These are phyloP conservation scores for Neoaliturus tenellus DNA, from an alignment of 2,888 invertebrate genomes.

Conservation along the genomic window DNA sequence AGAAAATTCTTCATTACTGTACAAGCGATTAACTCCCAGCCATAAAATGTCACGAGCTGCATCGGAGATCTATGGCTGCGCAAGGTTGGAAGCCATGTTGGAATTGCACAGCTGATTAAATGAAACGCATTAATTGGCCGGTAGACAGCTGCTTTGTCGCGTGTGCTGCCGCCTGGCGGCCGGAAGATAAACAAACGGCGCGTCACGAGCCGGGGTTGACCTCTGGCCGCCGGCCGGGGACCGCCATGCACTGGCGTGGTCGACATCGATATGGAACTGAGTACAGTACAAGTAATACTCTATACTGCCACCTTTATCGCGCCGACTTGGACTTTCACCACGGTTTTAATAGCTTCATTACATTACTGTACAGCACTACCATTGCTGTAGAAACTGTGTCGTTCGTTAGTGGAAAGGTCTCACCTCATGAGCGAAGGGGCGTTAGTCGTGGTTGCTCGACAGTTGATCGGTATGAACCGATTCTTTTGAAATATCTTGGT, in stretches of 20 bases:
- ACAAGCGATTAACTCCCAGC: too few relatives aligned
- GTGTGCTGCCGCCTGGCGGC: conserved; percentile 44
- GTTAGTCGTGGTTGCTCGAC: too few relatives aligned
- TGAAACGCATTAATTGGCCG: conserved; percentile 35
- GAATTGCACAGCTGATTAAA: conserved; percentile 35
- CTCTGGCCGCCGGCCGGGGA: not conserved
- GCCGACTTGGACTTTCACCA: not conserved
- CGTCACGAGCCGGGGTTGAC: conserved; percentile 8
- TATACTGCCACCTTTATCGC: not conserved
- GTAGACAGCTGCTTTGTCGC: conserved; percentile 39
- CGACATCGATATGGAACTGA: conserved; percentile 2
- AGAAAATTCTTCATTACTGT: too few relatives aligned
- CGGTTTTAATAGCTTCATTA: conserved; percentile 15
- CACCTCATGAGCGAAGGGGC: not conserved
- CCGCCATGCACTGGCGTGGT: not conserved
- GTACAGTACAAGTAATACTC: conserved; percentile 28
- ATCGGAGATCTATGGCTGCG: not conserved
- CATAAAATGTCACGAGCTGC: too few relatives aligned
- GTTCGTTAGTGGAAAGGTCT: not conserved
- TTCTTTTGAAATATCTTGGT: too few relatives aligned
- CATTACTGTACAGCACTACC: too few relatives aligned
- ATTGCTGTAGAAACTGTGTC: not conserved
- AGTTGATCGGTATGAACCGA: too few relatives aligned
- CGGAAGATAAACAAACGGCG: conserved; percentile 29
- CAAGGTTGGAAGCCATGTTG: conserved; percentile 14